Conservation (phyloP, 2,797 vertebrate species). For the Neosilurus mollespiculum region DNA sequence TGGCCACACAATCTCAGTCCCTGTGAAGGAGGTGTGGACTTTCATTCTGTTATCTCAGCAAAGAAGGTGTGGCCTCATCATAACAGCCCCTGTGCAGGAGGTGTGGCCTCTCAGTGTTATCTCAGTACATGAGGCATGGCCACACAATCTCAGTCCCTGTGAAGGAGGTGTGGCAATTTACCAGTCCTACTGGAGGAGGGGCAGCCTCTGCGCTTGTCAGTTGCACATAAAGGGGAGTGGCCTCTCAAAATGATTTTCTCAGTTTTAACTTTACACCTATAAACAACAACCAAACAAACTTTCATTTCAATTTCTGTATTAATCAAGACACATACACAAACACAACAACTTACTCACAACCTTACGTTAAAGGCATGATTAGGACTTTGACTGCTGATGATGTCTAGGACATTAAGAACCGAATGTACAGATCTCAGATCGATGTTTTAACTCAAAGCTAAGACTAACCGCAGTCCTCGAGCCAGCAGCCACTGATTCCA, state of each 20-base stretch:
- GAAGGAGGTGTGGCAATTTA: neutral
- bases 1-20: neutral
- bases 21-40: neutral
- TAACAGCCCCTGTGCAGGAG: neutral
- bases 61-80: neutral
- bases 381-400: neutral
- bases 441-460: neutral
- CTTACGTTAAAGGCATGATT: neutral
- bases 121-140: neutral
- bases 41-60: too few relatives aligned
- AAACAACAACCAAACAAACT: too few relatives aligned
- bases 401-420: neutral
- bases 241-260: neutral
- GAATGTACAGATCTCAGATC: slow-evolving; percentile 9
- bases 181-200: neutral
- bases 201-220: neutral
- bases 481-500: neutral
- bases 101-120: neutral
- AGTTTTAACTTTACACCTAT: too few relatives aligned
- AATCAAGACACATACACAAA: neutral
- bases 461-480: neutral
- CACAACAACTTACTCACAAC: neutral
- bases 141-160: neutral
- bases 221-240: neutral
- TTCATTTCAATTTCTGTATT: neutral